phyloP scores from a whole-genome alignment of 37 sponge, comb jelly and placozoan species.

The Agelas oroides region DNA sequence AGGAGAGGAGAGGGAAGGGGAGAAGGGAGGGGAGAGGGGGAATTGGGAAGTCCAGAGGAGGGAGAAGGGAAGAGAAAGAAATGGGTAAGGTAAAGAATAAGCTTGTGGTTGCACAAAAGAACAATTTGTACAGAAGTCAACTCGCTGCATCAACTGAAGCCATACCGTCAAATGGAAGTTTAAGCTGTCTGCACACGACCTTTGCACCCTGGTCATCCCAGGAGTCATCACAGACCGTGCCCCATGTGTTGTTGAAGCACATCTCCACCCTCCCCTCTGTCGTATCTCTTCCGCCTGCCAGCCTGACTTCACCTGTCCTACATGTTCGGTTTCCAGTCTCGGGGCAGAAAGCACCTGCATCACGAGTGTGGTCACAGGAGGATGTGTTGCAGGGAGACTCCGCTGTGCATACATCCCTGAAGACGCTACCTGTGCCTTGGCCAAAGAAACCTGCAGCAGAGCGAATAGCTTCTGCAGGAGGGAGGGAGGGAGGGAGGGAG shows the following conservation, averaged over 20 bases:
- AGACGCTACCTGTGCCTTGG: neutral
- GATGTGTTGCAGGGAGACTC: too few species aligned
- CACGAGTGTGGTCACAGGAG: too few species aligned
- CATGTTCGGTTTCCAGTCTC: neutral
- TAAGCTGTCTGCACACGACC: conserved; percentile 28
- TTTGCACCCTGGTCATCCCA: conserved; percentile 19
- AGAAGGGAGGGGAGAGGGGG: too few species aligned
- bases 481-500: neutral
- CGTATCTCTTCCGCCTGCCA: neutral
- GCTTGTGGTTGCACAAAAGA: too few species aligned
- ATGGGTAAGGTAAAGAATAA: too few species aligned
- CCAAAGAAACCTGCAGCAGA: neutral
- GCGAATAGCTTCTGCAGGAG: neutral
- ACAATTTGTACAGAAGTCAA: too few species aligned
- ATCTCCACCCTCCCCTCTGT: conserved; percentile 30
- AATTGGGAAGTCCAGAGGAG: too few species aligned
- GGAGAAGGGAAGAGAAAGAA: too few species aligned
- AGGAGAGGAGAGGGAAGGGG: too few species aligned
- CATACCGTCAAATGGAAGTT: neutral
- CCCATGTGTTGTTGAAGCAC: conserved; percentile 12
- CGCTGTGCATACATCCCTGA: neutral
- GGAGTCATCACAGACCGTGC: conserved; percentile 24
- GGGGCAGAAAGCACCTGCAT: too few species aligned
- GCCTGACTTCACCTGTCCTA: conserved; percentile 2
- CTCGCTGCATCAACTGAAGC: too few species aligned